Evolutionary conservation across 2,113 vertebrate genomes (phyloP).

Genomic region (Sturnira hondurensis): DNA sequence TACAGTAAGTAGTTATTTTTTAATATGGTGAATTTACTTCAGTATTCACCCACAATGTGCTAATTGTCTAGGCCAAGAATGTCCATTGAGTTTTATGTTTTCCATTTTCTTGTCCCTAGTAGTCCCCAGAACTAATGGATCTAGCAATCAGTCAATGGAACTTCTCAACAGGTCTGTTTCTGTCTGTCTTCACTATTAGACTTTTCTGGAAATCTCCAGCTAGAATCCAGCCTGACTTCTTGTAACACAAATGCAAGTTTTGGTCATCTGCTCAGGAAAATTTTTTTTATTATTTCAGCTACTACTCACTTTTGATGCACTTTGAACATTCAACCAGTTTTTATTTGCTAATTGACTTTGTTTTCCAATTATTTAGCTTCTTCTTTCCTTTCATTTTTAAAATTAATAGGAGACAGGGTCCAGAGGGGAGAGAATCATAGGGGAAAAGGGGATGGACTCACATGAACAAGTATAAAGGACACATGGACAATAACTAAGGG

Average conservation of each 20-base stretch:
- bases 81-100: slow-evolving; percentile 11
- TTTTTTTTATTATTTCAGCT: slow-evolving; percentile 42
- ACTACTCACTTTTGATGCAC: slow-evolving; percentile 17
- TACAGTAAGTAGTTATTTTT: slow-evolving; percentile 60
- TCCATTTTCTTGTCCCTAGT: slow-evolving; percentile 45
- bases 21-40: slow-evolving; percentile 46
- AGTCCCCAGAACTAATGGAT: slow-evolving; percentile 61
- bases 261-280: slow-evolving; percentile 65
- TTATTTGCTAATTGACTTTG: slow-evolving; percentile 59
- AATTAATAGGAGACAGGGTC: no score
- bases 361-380: slow-evolving; percentile 50
- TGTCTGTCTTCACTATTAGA: slow-evolving; percentile 56
- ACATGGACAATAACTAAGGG: no score
- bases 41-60: slow-evolving; percentile 34
- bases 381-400: slow-evolving; percentile 54
- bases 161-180: slow-evolving; percentile 57
- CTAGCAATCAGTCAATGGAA: slow-evolving; percentile 67
- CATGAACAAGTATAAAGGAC: no score
- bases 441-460: no score
- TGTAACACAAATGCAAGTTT: slow-evolving; percentile 63
- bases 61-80: slow-evolving; percentile 38
- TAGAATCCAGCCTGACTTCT: slow-evolving; percentile 53
- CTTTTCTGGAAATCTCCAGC: slow-evolving; percentile 66
- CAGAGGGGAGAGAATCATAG: no score
- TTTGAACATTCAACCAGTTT: slow-evolving; percentile 58